phyloP scores from a whole-genome alignment of 35 echinoderm and acorn worm genomes.

The Amphiura filiformis region DNA sequence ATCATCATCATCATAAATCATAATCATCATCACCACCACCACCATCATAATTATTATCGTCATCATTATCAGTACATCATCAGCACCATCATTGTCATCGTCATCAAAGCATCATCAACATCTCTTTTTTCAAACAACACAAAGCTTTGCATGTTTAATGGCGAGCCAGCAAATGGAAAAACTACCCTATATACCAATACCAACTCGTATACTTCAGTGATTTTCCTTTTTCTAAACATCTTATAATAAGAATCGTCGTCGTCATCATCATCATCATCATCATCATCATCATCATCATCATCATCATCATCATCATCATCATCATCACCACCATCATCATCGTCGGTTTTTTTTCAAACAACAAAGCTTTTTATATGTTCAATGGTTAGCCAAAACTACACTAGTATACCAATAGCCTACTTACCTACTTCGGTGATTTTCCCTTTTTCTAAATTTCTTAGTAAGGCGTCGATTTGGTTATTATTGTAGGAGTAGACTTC shows the following conservation, averaged over 20 bases:
- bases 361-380: not conserved
- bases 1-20: too few relatives aligned
- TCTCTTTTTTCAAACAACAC: too few relatives aligned
- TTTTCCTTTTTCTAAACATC: too few relatives aligned
- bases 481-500: constrained; percentile 89
- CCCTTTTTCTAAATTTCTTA: constrained; percentile 43
- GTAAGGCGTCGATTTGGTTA: constrained; percentile 51
- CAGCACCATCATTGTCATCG: too few relatives aligned
- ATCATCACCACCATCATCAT: constrained; percentile 1
- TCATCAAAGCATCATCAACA: too few relatives aligned
- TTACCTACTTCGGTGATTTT: constrained; percentile 78
- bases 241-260: too few relatives aligned
- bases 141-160: too few relatives aligned
- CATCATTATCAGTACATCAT: not conserved
- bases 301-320: constrained; percentile 7
- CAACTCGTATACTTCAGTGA: not conserved
- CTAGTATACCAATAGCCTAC: not conserved
- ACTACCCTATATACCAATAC: not conserved
- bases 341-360: not conserved
- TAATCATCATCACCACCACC: too few relatives aligned
- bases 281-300: constrained; percentile 7
- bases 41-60: too few relatives aligned
- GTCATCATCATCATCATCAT: not conserved
- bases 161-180: not conserved
- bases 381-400: too few relatives aligned